Conservation (phyloP, 2,888 invertebrate species). For the Drosophila ochracea region DNA sequence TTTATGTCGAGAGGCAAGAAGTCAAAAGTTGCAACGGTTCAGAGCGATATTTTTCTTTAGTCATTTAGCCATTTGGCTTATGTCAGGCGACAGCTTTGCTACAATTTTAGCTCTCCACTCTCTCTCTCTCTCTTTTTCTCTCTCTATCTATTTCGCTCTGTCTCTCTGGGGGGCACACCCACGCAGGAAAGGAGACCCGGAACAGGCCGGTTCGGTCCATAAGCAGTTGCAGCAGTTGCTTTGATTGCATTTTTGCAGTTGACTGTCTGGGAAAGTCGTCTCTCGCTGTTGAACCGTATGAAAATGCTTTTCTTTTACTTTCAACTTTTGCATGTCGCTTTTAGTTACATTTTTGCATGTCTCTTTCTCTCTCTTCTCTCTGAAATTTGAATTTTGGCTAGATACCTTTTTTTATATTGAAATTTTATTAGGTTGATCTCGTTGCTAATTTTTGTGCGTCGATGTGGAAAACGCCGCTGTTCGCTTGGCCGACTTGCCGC, state of each 20-base stretch:
- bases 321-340: constrained; percentile 73
- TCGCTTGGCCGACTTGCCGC: constrained; percentile 63
- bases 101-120: neutral
- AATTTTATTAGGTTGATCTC: constrained; percentile 71
- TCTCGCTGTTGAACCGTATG: constrained; percentile 25
- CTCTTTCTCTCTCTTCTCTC: constrained; percentile 30
- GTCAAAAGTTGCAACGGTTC: constrained; percentile 35
- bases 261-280: constrained; percentile 72
- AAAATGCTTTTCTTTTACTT: constrained; percentile 81
- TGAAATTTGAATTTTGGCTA: constrained; percentile 56
- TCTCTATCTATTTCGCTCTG: neutral
- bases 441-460: constrained; percentile 78
- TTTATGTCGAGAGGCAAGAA: neutral
- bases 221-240: constrained; percentile 42
- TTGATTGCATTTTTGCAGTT: constrained; percentile 49
- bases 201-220: constrained; percentile 41
- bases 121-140: neutral
- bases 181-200: constrained; percentile 44
- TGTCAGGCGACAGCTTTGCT: constrained; percentile 34
- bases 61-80: constrained; percentile 51
- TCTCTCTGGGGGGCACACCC: constrained; percentile 59
- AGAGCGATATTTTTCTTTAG: constrained; percentile 6
- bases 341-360: constrained; percentile 33
- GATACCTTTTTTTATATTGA: constrained; percentile 38
- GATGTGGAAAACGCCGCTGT: constrained; percentile 75